Conservation (phyloP, 2,113 vertebrate genomes). For the Perccottus glenii region DNA sequence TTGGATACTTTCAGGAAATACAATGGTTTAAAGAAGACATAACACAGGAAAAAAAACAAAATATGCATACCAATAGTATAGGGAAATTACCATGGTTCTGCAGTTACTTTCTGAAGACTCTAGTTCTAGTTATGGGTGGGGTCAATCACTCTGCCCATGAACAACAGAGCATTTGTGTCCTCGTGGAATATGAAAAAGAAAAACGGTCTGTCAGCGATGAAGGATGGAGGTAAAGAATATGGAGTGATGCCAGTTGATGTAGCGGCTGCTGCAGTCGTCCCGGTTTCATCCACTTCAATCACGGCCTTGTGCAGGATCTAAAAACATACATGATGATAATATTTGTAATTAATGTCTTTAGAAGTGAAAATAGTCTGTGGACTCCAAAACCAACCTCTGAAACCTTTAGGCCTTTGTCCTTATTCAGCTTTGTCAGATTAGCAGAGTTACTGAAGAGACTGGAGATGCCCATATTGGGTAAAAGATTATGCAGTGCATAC, state of each 20-base stretch:
- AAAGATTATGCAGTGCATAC: slow-evolving; percentile 84
- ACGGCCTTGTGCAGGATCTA: slow-evolving; percentile 89
- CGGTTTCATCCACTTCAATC: slow-evolving; percentile 87
- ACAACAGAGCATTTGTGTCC: slow-evolving; percentile 83
- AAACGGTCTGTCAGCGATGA: slow-evolving; percentile 84
- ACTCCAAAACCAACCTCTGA: slow-evolving; percentile 79
- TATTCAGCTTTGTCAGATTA: slow-evolving; percentile 82
- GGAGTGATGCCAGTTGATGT: slow-evolving; percentile 80
- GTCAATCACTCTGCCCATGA: slow-evolving; percentile 90
- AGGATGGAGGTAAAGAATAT: slow-evolving; percentile 78
- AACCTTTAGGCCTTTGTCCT: slow-evolving; percentile 72
- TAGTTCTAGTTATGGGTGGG: slow-evolving; percentile 74
- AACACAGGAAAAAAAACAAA: background rate
- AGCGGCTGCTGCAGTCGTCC: slow-evolving; percentile 82
- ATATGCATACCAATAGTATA: background rate
- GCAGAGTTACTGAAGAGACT: slow-evolving; percentile 81
- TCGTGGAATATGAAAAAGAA: slow-evolving; percentile 93
- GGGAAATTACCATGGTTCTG: too few species aligned
- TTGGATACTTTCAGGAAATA: background rate
- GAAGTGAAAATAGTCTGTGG: background rate
- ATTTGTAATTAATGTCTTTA: background rate
- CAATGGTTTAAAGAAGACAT: background rate
- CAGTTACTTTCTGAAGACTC: background rate
- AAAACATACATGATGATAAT: slow-evolving; percentile 8
- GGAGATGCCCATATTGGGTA: slow-evolving; percentile 83